phyloP scores from a whole-genome alignment of 53 echinoderm and acorn worm genomes.

The Apostichopus leukothele region DNA sequence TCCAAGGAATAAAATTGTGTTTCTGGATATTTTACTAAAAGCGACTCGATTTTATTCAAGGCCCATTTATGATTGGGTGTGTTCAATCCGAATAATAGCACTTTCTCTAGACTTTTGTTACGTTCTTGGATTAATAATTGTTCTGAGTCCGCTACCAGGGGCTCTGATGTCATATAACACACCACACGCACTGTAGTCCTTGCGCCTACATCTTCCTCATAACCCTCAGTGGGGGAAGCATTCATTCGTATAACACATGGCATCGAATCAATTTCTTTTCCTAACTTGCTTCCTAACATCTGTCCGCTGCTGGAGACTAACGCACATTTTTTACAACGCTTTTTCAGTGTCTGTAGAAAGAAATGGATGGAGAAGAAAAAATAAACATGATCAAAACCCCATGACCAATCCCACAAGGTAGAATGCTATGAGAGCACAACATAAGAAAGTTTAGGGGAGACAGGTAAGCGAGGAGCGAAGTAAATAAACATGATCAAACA shows the following conservation, averaged over 20 bases:
- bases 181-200: slow-evolving; percentile 84
- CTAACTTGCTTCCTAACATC: slow-evolving; percentile 64
- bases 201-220: slow-evolving; percentile 75
- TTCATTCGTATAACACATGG: slow-evolving; percentile 94
- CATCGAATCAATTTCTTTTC: slow-evolving; percentile 72
- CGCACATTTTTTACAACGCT: slow-evolving; percentile 81
- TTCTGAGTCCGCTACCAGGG: slow-evolving; percentile 55
- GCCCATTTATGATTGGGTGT: slow-evolving; percentile 74
- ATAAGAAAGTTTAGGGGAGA: no score
- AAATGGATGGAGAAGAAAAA: neutral
- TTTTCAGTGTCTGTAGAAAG: slow-evolving; percentile 53
- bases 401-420: no score
- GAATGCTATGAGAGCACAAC: no score
- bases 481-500: no score
- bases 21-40: slow-evolving; percentile 62
- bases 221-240: slow-evolving; percentile 71
- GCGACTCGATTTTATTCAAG: slow-evolving; percentile 57
- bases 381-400: no score
- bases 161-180: slow-evolving; percentile 78
- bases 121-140: slow-evolving; percentile 53
- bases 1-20: slow-evolving; percentile 80
- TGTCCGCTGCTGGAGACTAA: slow-evolving; percentile 83
- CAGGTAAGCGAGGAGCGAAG: neutral
- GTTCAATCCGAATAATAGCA: slow-evolving; percentile 79
- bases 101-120: slow-evolving; percentile 57